These are phyloP conservation scores for Ellobius talpinus DNA, from an alignment of 2,113 vertebrate genomes.

Conservation along the genomic window DNA sequence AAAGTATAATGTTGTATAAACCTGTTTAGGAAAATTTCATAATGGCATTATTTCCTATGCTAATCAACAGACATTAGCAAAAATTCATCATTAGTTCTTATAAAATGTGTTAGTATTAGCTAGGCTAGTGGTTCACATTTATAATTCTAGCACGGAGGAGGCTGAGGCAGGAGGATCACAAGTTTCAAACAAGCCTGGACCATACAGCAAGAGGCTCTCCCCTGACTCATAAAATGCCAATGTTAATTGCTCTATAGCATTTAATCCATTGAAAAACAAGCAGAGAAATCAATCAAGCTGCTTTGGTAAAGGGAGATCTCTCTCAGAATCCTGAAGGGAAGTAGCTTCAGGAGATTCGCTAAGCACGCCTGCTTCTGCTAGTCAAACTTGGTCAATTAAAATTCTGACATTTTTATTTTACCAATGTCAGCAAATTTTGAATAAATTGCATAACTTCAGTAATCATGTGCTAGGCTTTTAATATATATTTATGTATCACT, in stretches of 20 bases:
- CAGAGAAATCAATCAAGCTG: not conserved
- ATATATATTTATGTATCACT: slow-evolving; percentile 25
- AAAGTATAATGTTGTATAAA: not conserved
- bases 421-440: not conserved
- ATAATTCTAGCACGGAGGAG: not conserved
- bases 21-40: not conserved
- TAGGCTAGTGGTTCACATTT: not conserved
- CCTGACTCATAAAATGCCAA: not conserved
- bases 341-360: not conserved
- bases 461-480: not conserved
- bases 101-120: not conserved
- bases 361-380: not conserved
- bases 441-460: slow-evolving; percentile 24
- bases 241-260: not conserved
- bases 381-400: not conserved
- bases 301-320: not conserved
- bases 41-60: not conserved
- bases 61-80: not conserved
- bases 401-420: slow-evolving; percentile 32
- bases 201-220: not conserved
- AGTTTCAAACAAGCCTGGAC: not conserved
- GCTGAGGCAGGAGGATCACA: not conserved
- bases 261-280: not conserved
- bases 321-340: not conserved
- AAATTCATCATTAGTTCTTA: not conserved